Base-by-base conservation (phyloP, 2,797 vertebrate species). In the Crax fasciolata region DNA sequence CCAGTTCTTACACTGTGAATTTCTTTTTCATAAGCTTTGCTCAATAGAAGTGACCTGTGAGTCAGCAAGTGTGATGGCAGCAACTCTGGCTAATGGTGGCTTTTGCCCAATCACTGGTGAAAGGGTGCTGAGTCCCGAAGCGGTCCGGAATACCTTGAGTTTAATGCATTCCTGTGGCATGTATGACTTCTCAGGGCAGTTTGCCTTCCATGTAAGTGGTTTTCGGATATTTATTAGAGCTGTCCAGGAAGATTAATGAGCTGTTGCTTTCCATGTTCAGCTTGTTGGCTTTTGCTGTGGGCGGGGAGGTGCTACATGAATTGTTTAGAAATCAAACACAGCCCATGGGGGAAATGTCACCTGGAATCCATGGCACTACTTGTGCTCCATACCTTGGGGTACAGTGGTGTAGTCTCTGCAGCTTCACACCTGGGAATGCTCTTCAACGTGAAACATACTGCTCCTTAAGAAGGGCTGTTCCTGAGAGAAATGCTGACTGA, bases 161-260 rank as follows among this genome's bases (percentile, higher is more conserved):
- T 98, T 99, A 88, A 99, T 99, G 99, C 99, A 99, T 92, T 99
- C 99, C 90, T 99, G 99, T 89, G 99, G 99, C 98, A 99, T 99
- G 99, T 99, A 99, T 92, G 99, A 99, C 98, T 99, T 99, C 77
- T 99, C 99, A 1, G 99, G 99, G 49, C 99, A 99, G 97, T 99
- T 99, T 94, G 99, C 99, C 74, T 99, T 99, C 97, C 99, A 99
- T 38, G 99, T 99, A 96, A 99, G 98, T 98, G 89, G 23, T 73
- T 93, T 35, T 28, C 52, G 41, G 46, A 13, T 90, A n/a, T 30
- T 83, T 21, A 57, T 91, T 94, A 68, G 38, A 62, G 75, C 77
- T 84, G 32, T 46, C 11, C 49, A 55, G 61, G 19, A 59, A 72
- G 80, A 72, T 74, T 84, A 57, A 75, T 89, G 20, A 65, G 57